phyloP scores from a whole-genome alignment of 2,113 vertebrate genomes.

The Indicator maculatus region DNA sequence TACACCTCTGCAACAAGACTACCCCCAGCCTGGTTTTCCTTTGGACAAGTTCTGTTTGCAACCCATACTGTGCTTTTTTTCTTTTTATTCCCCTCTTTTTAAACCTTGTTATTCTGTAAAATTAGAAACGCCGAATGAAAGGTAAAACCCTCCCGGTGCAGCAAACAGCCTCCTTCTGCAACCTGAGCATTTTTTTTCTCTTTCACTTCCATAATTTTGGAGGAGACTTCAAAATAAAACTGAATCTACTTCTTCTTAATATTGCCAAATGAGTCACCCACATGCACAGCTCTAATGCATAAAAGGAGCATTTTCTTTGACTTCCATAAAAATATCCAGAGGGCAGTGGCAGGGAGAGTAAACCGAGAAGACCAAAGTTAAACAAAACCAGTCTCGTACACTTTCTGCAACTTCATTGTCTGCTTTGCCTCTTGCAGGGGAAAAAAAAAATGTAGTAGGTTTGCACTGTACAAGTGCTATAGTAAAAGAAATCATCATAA shows the following conservation, averaged over 20 bases:
- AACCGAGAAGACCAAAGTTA: conserved; percentile 55
- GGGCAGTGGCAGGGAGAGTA: conserved; percentile 37
- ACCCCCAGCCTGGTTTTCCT: background rate
- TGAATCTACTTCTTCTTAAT: background rate
- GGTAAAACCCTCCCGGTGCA: background rate
- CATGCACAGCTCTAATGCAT: background rate
- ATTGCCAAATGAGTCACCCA: conserved; percentile 22
- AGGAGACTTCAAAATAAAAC: conserved; percentile 30
- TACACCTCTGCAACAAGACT: background rate
- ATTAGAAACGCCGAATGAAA: background rate
- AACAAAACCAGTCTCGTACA: conserved; percentile 30
- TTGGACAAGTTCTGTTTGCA: background rate
- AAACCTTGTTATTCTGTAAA: background rate
- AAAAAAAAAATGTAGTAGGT: background rate
- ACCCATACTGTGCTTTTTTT: background rate
- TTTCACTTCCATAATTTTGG: background rate
- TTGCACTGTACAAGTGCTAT: background rate
- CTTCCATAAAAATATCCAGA: conserved; percentile 55
- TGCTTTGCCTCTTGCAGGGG: background rate
- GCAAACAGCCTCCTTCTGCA: background rate
- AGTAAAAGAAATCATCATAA: conserved; percentile 7
- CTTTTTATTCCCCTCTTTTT: background rate
- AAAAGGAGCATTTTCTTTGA: conserved; percentile 38
- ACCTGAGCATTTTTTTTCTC: background rate
- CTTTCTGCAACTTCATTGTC: conserved; percentile 51